Evolutionary conservation across 2,888 invertebrate species (phyloP), one percentile per base, ranked within the genome.

Genomic region (Sialis lutaria): DNA sequence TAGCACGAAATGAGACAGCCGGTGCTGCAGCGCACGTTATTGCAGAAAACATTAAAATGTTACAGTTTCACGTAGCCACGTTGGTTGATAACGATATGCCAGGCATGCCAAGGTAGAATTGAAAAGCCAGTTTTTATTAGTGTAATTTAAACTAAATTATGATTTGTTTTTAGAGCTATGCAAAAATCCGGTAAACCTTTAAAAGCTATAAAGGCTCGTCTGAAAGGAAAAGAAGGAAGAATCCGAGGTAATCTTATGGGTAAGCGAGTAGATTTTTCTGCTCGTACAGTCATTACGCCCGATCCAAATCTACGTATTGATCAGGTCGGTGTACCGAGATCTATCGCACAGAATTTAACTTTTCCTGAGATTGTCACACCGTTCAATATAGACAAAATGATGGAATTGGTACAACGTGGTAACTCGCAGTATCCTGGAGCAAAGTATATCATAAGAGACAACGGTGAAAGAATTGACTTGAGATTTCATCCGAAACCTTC

Each of bases 201-300:
- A 6, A 99, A 99, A 70, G 95, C 98, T 0, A 75, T 99, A 46
- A 98, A 98, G 64, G 90, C 96, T 4, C 78, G 98, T 42, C 64
- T 90, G 44, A 97, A 97, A 68, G 96, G 97, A 13, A 99, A 99
- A 63, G 98, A 99, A 78, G 98, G 98, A 0, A 77, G 98, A 58
- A 97, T 99, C 58, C 76, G 98, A 67, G 98, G 98, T 57, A 99
- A 99, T 66, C 77, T 99, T 57, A 99, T 99, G 98, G 98, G 98
- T 47, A 98, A 98, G 65, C 92, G 98, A 72, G 98, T 99, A 0
- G 98, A 99, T 63, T 99, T 98, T 64, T 97, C 97, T 0, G 98
- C 96, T 5, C 84, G 98, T 65, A 98, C 98, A 58, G 98, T 99
- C 59, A 93, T 92, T 61, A 97, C 95, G 13, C 95, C 92, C 0